Evolutionary conservation across 2,888 invertebrate species (phyloP).

Genomic region (Pristionchus arcanus): DNA sequence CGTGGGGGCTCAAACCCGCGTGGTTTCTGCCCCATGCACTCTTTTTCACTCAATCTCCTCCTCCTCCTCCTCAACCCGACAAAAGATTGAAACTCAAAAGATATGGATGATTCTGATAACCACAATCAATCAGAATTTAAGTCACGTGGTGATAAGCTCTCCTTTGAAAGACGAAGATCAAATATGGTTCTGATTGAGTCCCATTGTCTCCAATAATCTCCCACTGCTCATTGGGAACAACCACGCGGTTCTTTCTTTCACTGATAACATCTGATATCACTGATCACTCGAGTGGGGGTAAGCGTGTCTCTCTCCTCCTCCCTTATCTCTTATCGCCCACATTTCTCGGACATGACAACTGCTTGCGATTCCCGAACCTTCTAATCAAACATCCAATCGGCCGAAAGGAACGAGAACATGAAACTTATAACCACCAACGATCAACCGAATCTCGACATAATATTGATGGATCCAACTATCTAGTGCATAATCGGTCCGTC

Average conservation of each 20-base stretch:
- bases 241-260: background rate
- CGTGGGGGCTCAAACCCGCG: conserved; percentile 15
- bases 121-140: conserved; percentile 2
- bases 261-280: conserved; percentile 29
- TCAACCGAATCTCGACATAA: background rate
- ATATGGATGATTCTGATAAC: background rate
- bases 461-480: background rate
- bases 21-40: conserved; percentile 16
- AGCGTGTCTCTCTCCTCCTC: background rate
- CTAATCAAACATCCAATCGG: conserved; percentile 1
- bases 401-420: background rate
- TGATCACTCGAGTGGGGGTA: background rate
- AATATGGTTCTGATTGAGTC: background rate
- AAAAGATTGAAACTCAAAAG: conserved; percentile 9
- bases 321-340: background rate
- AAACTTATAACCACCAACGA: background rate
- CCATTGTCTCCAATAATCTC: conserved; percentile 17
- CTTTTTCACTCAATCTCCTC: background rate
- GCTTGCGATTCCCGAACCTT: conserved; percentile 4
- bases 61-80: background rate
- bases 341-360: conserved; percentile 20
- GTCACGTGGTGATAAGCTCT: conserved; percentile 33
- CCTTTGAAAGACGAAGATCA: background rate
- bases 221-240: background rate
- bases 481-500: background rate